Conservation (phyloP, 2,113 vertebrate genomes). For the Aspidoscelis tigris region DNA sequence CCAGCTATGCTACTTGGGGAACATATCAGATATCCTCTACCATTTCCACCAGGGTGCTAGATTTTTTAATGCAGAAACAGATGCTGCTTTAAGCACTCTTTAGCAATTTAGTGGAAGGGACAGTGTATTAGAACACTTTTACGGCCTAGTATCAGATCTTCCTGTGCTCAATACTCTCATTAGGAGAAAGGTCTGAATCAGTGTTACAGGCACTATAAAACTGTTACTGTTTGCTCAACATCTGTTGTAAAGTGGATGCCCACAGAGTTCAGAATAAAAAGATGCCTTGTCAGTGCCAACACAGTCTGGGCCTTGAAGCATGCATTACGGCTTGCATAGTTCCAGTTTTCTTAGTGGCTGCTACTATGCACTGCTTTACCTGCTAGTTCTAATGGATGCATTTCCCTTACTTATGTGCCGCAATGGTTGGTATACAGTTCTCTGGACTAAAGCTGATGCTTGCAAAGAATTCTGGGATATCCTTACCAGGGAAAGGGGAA, state of each 20-base stretch:
- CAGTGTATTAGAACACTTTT: slow-evolving; percentile 47
- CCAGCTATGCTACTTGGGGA: slow-evolving; percentile 64
- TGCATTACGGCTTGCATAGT: not conserved
- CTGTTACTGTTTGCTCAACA: slow-evolving; percentile 21
- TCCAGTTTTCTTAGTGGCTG: not conserved
- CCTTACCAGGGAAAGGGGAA: not conserved
- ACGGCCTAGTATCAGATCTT: slow-evolving; percentile 19
- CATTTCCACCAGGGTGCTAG: slow-evolving; percentile 54
- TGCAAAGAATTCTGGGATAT: not conserved
- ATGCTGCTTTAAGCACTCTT: slow-evolving; percentile 43
- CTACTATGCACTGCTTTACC: not conserved
- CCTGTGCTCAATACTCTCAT: slow-evolving; percentile 6
- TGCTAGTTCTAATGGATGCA: not conserved
- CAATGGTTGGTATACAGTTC: not conserved
- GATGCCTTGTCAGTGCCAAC: slow-evolving; percentile 31
- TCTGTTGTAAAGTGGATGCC: slow-evolving; percentile 24
- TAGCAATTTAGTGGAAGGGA: slow-evolving; percentile 46
- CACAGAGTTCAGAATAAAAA: slow-evolving; percentile 34
- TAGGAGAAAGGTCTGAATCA: slow-evolving; percentile 40
- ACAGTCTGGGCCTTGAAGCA: slow-evolving; percentile 33
- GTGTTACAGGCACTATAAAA: slow-evolving; percentile 35
- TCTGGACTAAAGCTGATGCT: slow-evolving; percentile 26
- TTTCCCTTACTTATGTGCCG: slow-evolving; percentile 14
- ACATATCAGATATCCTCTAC: slow-evolving; percentile 52
- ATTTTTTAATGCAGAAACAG: slow-evolving; percentile 56